Evolutionary conservation across 2,113 vertebrate species (phyloP).

Genomic region (Ancistrus triradiatus): DNA sequence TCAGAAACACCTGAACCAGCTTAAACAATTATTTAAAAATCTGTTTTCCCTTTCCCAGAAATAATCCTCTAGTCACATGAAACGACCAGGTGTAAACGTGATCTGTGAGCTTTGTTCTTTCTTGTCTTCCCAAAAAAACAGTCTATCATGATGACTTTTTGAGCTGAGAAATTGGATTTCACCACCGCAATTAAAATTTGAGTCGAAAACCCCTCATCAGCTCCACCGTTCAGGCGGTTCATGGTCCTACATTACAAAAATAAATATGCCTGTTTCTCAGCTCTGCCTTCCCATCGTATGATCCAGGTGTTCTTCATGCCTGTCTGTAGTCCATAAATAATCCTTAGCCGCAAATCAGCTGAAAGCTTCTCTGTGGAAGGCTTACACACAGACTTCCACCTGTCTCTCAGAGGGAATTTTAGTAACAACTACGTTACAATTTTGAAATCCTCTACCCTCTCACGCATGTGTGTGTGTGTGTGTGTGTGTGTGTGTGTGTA

Average conservation of each 20-base stretch:
- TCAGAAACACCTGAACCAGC: no score
- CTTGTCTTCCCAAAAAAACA: neutral
- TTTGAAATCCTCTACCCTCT: conserved; percentile 5
- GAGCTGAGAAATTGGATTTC: no score
- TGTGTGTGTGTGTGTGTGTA: no score
- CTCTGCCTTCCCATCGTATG: neutral
- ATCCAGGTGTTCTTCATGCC: conserved; percentile 16
- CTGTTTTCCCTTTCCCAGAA: neutral
- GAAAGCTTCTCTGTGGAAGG: neutral
- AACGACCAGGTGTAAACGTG: neutral
- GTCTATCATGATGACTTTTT: neutral
- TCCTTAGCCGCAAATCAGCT: conserved; percentile 4
- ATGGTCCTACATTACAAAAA: no score
- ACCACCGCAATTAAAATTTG: no score
- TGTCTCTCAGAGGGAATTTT: conserved; percentile 9
- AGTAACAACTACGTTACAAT: conserved; percentile 11
- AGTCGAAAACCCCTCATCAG: no score
- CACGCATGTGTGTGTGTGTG: conserved; percentile 1
- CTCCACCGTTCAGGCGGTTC: no score
- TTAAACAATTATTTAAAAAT: no score
- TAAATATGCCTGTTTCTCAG: no score
- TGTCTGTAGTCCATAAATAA: conserved; percentile 25
- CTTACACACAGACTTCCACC: conserved; percentile 1
- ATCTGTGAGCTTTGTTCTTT: neutral
- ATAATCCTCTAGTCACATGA: neutral